Evolutionary conservation across 2,113 vertebrate genomes (phyloP), one percentile per base, ranked within the genome.

Genomic region (Catharus fuscescens): DNA sequence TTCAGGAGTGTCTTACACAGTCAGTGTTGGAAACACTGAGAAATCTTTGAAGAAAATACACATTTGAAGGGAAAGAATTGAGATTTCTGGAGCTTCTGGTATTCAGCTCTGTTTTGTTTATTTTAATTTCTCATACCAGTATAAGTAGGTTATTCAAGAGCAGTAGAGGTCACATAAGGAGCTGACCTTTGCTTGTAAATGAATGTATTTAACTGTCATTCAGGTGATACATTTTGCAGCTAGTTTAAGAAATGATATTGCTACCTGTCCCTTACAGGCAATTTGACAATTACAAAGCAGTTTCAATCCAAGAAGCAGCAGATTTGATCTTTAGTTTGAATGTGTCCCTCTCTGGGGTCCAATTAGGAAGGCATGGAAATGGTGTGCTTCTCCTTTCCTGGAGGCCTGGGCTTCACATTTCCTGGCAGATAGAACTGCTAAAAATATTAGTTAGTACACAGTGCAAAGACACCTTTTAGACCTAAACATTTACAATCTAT

Each of bases 151-250:
- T 90, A 70, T 92, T 91, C 52, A 89, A 86, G 60, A 73, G 25
- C n/a, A 73, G n/a, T 9, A 72, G 57, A 69, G 38, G 52, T 72
- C 64, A 47, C 8, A 6, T 66, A 59, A 96, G 71, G 44, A 83
- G 47, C 32, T 94, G 87, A 89, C 82, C 66, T 97, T 89, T 92
- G 20, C 52, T 93, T 62, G 18, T 80, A 82, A 83, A 79, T 66
- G 59, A 64, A 85, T 93, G 50, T 69, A 8, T 82, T 90, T 62
- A 90, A 20, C 18, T 86, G 29, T 86, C n/a, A 42, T 56, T 45
- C 40, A 81, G 65, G 52, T 69, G 78, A 71, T 71, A 14, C 8
- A 48, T 95, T 95, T 84, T 44, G 29, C 62, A 79, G 53, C 21
- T 86, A 57, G 38, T 53, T 86, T 88, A 76, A 82, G 61, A 71